phyloP scores from a whole-genome alignment of 2,888 invertebrate species.

The Pachymerium ferrugineum region DNA sequence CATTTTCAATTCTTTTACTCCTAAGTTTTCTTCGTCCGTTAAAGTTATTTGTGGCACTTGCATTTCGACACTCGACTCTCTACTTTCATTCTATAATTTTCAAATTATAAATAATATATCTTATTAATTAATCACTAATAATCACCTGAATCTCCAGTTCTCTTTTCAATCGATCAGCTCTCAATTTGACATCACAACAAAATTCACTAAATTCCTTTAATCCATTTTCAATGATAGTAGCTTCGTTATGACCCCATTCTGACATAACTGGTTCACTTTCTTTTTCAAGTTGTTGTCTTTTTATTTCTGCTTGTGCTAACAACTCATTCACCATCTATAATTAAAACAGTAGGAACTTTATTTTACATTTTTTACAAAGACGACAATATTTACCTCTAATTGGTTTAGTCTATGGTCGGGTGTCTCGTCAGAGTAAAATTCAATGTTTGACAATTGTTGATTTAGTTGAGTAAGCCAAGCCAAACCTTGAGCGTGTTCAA shows the following conservation, averaged over 20 bases:
- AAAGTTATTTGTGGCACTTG: no score
- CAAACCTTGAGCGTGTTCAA: background rate
- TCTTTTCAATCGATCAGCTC: background rate
- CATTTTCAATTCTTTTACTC: no score
- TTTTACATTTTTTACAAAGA: background rate
- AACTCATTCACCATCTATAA: background rate
- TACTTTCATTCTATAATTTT: no score
- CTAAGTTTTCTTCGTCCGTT: no score
- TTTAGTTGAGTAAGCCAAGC: background rate
- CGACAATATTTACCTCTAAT: background rate
- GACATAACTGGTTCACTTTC: background rate
- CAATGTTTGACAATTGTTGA: conserved; percentile 14
- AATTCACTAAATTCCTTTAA: background rate
- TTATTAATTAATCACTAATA: background rate
- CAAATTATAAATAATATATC: no score
- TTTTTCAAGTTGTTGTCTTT: background rate
- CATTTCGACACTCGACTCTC: background rate
- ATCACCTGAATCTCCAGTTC: conserved; percentile 48
- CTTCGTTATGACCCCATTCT: background rate
- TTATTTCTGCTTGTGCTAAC: background rate
- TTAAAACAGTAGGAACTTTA: background rate
- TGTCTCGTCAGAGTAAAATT: background rate
- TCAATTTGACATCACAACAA: background rate
- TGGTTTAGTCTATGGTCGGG: background rate
- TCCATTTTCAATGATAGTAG: background rate